phyloP scores from a whole-genome alignment of 2,888 invertebrate genomes.

The Rhingia rostrata region DNA sequence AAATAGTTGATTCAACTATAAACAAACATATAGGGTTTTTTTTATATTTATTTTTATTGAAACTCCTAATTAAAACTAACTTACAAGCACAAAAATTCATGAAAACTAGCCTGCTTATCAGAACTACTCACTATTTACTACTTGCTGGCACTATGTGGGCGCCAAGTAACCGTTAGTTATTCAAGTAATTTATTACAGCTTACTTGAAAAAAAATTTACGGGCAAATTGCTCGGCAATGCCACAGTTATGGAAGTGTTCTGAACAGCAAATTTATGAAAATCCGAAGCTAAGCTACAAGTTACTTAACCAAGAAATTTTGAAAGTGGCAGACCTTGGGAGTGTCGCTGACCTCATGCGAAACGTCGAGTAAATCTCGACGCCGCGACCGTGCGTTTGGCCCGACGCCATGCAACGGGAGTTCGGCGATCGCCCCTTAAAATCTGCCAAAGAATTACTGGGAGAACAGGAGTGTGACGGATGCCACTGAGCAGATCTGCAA shows the following conservation, averaged over 20 bases:
- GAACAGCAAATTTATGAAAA: constrained; percentile 85
- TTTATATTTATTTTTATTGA: no score
- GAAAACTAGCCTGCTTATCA: no score
- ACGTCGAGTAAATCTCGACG: constrained; percentile 61
- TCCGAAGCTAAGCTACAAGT: constrained; percentile 86
- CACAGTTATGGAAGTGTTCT: constrained; percentile 87
- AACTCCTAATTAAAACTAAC: no score
- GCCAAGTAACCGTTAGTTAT: no score
- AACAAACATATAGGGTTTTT: no score
- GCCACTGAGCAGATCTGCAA: constrained; percentile 87
- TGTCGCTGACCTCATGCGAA: constrained; percentile 81
- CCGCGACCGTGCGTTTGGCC: constrained; percentile 85
- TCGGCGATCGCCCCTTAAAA: constrained; percentile 83
- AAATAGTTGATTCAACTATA: no score
- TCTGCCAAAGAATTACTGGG: constrained; percentile 82
- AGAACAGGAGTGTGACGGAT: constrained; percentile 86
- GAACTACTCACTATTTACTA: no score
- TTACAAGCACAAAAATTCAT: no score
- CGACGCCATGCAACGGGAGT: constrained; percentile 85
- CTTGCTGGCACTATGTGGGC: no score
- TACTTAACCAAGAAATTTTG: constrained; percentile 83
- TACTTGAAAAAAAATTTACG: constrained; percentile 80
- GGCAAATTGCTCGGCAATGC: constrained; percentile 85
- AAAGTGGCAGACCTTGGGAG: constrained; percentile 84
- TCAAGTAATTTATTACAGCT: no score